Percentiles rank a stretch among this genome's conserved stretches.
These are phyloP conservation scores for Caenorhabditis zanzibari DNA, from an alignment of 2,888 invertebrate species.

Conservation along the genomic window DNA sequence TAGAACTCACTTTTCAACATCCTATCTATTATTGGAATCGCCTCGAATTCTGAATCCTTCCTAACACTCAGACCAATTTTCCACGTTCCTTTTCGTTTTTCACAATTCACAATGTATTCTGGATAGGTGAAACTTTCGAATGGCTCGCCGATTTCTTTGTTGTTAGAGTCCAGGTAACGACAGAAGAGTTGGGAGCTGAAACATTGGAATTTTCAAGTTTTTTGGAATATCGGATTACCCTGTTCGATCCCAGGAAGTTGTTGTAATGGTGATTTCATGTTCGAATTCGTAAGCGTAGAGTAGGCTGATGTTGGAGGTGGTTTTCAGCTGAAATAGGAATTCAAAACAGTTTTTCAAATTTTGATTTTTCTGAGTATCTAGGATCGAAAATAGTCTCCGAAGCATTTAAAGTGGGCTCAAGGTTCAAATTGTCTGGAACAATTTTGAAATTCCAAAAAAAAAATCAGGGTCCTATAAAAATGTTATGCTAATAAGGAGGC, in stretches of 20 bases:
- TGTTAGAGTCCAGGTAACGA: slow-evolving; percentile 33
- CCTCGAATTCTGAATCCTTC: neutral
- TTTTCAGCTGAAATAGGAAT: slow-evolving; percentile 26
- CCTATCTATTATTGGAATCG: slow-evolving; percentile 37
- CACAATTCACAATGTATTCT: slow-evolving; percentile 41
- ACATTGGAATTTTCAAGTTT: neutral
- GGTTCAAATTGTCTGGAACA: too few species aligned
- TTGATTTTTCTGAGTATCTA: too few species aligned
- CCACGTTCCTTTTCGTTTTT: slow-evolving; percentile 21
- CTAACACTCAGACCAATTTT: slow-evolving; percentile 41
- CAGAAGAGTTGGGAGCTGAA: slow-evolving; percentile 23
- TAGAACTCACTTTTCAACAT: slow-evolving; percentile 5
- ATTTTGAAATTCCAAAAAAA: too few species aligned
- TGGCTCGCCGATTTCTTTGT: neutral
- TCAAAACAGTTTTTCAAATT: too few species aligned
- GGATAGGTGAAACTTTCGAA: slow-evolving; percentile 26
- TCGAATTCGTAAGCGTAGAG: slow-evolving; percentile 31
- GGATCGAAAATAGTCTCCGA: too few species aligned
- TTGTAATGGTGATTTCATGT: slow-evolving; percentile 3
- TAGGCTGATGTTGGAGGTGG: slow-evolving; percentile 6
- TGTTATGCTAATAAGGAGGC: too few species aligned
- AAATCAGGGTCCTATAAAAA: too few species aligned
- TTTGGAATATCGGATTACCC: neutral
- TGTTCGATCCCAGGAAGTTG: slow-evolving; percentile 7
- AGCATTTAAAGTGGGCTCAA: too few species aligned